These are phyloP conservation scores for Pantala flavescens DNA, from an alignment of 1,140 invertebrate genomes.

Conservation along the genomic window DNA sequence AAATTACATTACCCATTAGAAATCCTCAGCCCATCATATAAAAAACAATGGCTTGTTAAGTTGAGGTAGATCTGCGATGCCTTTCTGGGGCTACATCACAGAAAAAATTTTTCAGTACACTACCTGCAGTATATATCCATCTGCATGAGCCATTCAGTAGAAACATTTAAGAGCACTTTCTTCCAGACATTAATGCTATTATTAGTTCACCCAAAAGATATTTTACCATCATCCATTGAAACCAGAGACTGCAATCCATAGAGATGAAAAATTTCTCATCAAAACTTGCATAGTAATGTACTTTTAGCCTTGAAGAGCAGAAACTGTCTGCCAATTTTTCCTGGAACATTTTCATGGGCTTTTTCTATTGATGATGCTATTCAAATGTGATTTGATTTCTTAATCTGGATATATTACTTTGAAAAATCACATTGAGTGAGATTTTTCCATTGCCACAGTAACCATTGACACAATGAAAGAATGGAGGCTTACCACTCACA, in stretches of 20 bases:
- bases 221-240: not conserved
- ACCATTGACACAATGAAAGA: not conserved
- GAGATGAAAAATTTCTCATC: not conserved
- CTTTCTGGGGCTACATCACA: not conserved
- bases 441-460: not conserved
- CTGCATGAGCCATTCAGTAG: not conserved
- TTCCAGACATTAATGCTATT: not conserved
- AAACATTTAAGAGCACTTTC: conserved; percentile 8
- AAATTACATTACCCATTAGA: conserved; percentile 7
- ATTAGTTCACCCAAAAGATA: not conserved
- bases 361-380: not conserved
- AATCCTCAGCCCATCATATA: conserved; percentile 5
- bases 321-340: not conserved
- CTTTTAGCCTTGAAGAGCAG: not conserved
- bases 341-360: not conserved
- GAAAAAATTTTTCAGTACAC: conserved; percentile 6
- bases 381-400: not conserved
- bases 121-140: not conserved
- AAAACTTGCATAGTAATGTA: not conserved
- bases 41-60: conserved; percentile 2
- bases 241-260: not conserved
- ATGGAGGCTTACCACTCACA: not conserved
- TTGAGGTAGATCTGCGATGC: conserved; percentile 3
- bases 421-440: conserved; percentile 1
- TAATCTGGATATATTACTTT: not conserved